Evolutionary conservation across 2,113 vertebrate species (phyloP).

Genomic region (Puntigrus tetrazona): DNA sequence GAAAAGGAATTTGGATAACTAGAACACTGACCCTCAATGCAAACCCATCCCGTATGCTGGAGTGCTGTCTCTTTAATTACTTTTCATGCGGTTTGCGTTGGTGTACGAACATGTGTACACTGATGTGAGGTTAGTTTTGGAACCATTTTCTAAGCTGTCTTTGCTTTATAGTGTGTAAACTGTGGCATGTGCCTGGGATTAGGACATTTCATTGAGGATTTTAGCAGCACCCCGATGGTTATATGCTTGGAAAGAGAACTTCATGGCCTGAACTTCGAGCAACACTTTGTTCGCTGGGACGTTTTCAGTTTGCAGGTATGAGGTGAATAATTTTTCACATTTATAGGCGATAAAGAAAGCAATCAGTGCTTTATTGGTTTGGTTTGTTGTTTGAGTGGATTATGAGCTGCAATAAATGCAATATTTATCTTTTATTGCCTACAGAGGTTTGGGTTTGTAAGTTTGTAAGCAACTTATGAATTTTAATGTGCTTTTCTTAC

Average conservation of each 20-base stretch:
- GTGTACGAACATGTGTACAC: constrained; percentile 31
- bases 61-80: background rate
- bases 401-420: background rate
- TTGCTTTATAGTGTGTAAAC: constrained; percentile 58
- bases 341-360: background rate
- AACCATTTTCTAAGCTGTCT: constrained; percentile 47
- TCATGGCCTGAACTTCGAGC: constrained; percentile 55
- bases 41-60: background rate
- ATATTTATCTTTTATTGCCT: constrained; percentile 7
- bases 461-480: background rate
- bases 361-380: constrained; percentile 12
- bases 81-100: background rate
- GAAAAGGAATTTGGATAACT: background rate
- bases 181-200: constrained; percentile 80
- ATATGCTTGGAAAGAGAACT: constrained; percentile 53
- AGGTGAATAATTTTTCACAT: background rate
- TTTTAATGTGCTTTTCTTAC: constrained; percentile 5
- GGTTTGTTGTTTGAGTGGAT: background rate
- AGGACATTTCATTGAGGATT: constrained; percentile 77
- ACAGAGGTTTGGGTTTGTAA: background rate
- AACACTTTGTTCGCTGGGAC: constrained; percentile 53
- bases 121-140: constrained; percentile 38
- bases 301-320: constrained; percentile 66
- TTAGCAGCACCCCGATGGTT: constrained; percentile 63
- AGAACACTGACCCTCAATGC: background rate